Base-by-base conservation (phyloP, 2,113 vertebrate genomes). In the Lophotis ruficrista region DNA sequence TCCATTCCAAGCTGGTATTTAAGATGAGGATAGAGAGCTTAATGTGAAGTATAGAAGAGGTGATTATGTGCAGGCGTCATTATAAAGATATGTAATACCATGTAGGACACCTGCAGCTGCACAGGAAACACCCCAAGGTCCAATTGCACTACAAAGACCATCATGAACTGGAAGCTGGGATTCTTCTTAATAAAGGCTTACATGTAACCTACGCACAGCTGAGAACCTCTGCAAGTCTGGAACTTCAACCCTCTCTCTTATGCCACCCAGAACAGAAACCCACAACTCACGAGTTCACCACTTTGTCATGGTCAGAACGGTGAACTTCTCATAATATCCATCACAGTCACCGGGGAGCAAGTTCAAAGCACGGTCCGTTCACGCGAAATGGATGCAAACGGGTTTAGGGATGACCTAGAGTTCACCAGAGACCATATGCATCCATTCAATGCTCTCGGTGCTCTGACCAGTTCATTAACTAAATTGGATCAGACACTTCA, bases 1-100 rank as follows among this genome's bases (percentile, higher is more conserved):
- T 50, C 90, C 35, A n/a, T 75, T 92, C 76, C 86, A 73, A 83
- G 65, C 62, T n/a, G 60, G 17, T 78, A 56, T 86, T 91, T 81
- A 69, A 92, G 77, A 76, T 72, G 72, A 78, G 86, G 84, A 64
- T 6, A 28, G 65, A 78, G 62, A 68, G 62, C 61, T 95, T 89
- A 60, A 85, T 66, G 21, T 83, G 90, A 92, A 66, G 22, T 35
- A 12, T 0, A 50, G 83, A 43, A 68, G 70, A 69, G 56, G 77
- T 64, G 43, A 75, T 91, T 65, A 85, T 13, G 64, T 61, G 70
- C 82, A 83, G 88, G 56, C 90, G 83, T 64, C 12, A 2, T 2
- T 61, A 77, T 7, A 38, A 38, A 21, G 2, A 2, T 57, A 24
- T 58, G 78, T 48, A 66, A 53, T 53, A 27, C 51, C 12, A 15